Base-by-base conservation (phyloP, 2,113 vertebrate genomes). In the Riparia riparia region DNA sequence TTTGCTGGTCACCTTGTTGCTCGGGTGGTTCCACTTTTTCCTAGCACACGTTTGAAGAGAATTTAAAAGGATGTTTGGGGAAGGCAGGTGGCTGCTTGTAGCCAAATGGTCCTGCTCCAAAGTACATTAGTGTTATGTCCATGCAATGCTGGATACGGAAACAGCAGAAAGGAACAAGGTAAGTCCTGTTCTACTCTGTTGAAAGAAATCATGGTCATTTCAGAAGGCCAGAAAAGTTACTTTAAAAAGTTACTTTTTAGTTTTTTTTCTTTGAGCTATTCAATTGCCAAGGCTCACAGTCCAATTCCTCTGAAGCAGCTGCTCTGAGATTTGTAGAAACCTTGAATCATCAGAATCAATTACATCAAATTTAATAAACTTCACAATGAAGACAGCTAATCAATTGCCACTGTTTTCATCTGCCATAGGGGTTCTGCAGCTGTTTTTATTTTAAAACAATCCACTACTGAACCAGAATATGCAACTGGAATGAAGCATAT, bases 381-480 rank as follows among this genome's bases (percentile, higher is more conserved):
- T 86, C 34, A 86, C 6, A 25, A 74, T 66, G 76, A 86, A 63
- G 82, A 65, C 69, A 88, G 65, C 41, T 90, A 83, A 95, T 93
- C 87, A 92, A 61, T 95, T 63, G 64, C 69, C 29, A 56, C 51
- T 86, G 49, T 68, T 90, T 91, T 76, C 45, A 80, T 78, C 71
- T 82, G 49, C 66, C 26, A 74, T 1, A 42, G 37, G 39, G 29
- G 21, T 63, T 91, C 44, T 63, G 61, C 84, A 84, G 78, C 78
- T 88, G 84, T 80, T 92, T 76, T 93, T 77, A 34, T 88, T 96
- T 86, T 77, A 57, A 87, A 94, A 63, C 39, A 79, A 92, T 65
- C 49, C 68, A 57, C 82, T 82, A 37, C 60, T 86, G 17, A 94
- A 60, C 26, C 34, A 86, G 86, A 63, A 50, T 74, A 86, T 41